phyloP scores from a whole-genome alignment of 2,113 vertebrate genomes.

The Oophaga pumilio region DNA sequence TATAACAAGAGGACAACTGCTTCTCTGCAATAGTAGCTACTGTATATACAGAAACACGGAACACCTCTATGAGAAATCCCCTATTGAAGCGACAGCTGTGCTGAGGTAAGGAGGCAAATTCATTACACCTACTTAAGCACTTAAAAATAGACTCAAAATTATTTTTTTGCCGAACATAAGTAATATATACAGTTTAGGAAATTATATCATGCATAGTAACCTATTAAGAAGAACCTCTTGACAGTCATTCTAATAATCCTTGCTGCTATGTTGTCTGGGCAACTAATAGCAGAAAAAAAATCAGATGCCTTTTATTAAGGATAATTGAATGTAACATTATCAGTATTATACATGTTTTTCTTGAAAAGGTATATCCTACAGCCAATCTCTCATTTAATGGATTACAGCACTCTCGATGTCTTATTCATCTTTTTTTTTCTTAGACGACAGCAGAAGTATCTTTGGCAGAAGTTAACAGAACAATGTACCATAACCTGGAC shows the following conservation, averaged over 20 bases:
- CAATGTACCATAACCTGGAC: neutral
- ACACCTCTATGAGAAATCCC: neutral
- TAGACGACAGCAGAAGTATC: neutral
- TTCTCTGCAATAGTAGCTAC: neutral
- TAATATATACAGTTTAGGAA: neutral
- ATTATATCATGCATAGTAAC: neutral
- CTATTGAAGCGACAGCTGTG: neutral
- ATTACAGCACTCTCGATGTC: constrained; percentile 3
- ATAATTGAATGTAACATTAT: constrained; percentile 37
- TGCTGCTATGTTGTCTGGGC: constrained; percentile 34
- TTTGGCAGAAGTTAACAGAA: neutral
- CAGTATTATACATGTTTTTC: constrained; percentile 36
- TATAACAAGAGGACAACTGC: constrained; percentile 17
- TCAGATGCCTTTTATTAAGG: constrained; percentile 48
- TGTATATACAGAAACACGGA: neutral
- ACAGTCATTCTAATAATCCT: neutral
- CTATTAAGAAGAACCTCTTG: neutral
- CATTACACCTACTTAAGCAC: neutral
- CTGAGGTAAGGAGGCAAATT: neutral
- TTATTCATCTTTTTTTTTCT: neutral
- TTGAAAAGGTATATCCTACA: constrained; percentile 5
- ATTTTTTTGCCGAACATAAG: neutral
- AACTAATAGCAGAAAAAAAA: constrained; percentile 23
- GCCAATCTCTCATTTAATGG: constrained; percentile 24
- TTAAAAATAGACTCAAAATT: neutral